Evolutionary conservation across 2,113 vertebrate species (phyloP), one percentile per base, ranked within the genome.

Genomic region (Aptenodytes forsteri): DNA sequence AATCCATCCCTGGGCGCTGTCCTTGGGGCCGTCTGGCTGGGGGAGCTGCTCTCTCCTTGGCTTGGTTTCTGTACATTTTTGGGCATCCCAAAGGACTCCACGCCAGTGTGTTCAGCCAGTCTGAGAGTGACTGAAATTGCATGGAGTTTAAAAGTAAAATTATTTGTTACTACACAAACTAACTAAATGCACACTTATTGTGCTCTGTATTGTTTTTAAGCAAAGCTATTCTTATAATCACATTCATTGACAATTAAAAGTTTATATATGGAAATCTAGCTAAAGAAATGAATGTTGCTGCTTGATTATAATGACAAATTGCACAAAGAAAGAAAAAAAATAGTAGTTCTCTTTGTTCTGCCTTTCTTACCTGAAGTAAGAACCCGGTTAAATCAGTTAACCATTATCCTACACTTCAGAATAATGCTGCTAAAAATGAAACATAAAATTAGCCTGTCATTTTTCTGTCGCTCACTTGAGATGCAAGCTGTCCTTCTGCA

Each of bases 391-490:
- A 97, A 91, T 87, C 77, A 77, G 85, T 89, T 96, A 96, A 96
- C 89, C 71, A 92, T 93, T 91, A 96, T 96, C 95, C 95, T 93
- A 87, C 92, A 71, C 94, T 82, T 91, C 77, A 86, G 96, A 96
- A 93, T 93, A 97, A 96, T 95, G 78, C 40, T 97, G 83, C 95
- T 97, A 97, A 98, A 97, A 97, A 96, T 95, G 89, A 97, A 97
- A 76, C 69, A 71, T 83, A 46, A 93, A 96, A 98, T 97, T 97
- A 96, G n/a, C 55, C 89, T 96, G 96, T 95, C 93, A 97, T 89
- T 95, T 97, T 92, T 59, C 83, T 96, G 92, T 88, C 52, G 0
- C 78, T 97, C 85, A 92, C 59, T 89, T 72, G 55, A 9, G 30
- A 95, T 85, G 94, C 55, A 49, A 95, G 85, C 62, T 93, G 72